Evolutionary conservation across 2,797 vertebrate genomes (phyloP).

Genomic region (Chloroceryle inda): DNA sequence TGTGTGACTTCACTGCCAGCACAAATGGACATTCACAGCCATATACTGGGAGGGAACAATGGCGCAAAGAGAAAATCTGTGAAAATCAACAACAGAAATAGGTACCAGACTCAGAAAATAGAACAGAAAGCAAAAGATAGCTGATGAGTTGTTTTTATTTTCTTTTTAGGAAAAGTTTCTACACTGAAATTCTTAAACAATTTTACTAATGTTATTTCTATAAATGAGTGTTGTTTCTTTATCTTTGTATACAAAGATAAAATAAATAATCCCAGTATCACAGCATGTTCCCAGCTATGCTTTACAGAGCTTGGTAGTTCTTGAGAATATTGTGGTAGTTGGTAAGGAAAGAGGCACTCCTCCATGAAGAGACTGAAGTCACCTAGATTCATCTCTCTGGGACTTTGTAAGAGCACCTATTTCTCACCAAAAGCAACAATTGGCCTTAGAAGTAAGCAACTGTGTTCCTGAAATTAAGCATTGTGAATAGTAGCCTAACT

Average conservation of each 20-base stretch:
- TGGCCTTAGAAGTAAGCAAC: background rate
- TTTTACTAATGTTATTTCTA: background rate
- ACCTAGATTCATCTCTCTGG: background rate
- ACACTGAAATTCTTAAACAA: background rate
- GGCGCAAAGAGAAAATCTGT: background rate
- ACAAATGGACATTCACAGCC: background rate
- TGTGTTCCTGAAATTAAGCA: background rate
- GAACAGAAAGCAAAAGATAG: background rate
- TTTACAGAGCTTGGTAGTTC: background rate
- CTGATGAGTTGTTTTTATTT: background rate
- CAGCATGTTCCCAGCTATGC: fast-evolving
- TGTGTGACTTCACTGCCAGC: background rate
- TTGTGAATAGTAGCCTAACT: background rate
- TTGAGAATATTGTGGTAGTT: background rate
- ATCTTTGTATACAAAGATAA: background rate
- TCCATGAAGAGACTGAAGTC: background rate
- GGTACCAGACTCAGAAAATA: background rate
- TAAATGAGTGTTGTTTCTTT: background rate
- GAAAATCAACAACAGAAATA: background rate
- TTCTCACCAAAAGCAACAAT: background rate
- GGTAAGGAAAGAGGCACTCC: fast-evolving
- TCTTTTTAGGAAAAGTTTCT: background rate
- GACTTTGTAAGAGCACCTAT: background rate
- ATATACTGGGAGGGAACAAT: background rate
- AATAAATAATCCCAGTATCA: background rate